Conservation (phyloP, 2,113 vertebrate genomes). For the Sula dactylatra region DNA sequence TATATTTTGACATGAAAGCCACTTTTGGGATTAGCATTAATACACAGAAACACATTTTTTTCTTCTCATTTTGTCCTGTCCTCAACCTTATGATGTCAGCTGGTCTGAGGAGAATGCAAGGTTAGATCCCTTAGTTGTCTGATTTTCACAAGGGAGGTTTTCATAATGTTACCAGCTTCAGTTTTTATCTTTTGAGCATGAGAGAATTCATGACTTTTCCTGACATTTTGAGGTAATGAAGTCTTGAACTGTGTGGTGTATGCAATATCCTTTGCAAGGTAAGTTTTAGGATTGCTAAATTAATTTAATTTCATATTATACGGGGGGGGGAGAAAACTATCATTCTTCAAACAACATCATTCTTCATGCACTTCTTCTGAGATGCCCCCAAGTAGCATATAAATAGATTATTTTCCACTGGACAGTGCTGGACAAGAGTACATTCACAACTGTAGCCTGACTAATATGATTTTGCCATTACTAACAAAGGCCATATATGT, state of each 20-base stretch:
- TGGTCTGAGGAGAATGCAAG: background rate
- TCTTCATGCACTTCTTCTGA: background rate
- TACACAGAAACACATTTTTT: background rate
- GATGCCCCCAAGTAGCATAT: background rate
- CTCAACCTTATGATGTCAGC: background rate
- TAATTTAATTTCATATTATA: background rate
- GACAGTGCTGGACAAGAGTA: background rate
- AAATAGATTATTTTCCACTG: background rate
- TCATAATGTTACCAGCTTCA: background rate
- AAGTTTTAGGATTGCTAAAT: background rate
- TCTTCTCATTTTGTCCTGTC: background rate
- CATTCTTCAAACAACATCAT: background rate
- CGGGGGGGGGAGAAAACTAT: background rate
- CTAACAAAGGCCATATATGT: background rate
- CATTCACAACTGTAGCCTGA: background rate
- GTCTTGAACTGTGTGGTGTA: background rate
- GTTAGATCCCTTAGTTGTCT: background rate
- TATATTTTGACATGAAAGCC: background rate
- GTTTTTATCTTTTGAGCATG: background rate
- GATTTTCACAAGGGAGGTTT: constrained; percentile 9
- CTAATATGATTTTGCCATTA: background rate
- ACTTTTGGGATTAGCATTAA: background rate
- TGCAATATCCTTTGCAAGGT: background rate
- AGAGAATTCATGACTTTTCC: constrained; percentile 41
- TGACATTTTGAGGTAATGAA: background rate